Base-by-base conservation (phyloP, 2,113 vertebrate genomes). In the Tympanuchus pallidicinctus region DNA sequence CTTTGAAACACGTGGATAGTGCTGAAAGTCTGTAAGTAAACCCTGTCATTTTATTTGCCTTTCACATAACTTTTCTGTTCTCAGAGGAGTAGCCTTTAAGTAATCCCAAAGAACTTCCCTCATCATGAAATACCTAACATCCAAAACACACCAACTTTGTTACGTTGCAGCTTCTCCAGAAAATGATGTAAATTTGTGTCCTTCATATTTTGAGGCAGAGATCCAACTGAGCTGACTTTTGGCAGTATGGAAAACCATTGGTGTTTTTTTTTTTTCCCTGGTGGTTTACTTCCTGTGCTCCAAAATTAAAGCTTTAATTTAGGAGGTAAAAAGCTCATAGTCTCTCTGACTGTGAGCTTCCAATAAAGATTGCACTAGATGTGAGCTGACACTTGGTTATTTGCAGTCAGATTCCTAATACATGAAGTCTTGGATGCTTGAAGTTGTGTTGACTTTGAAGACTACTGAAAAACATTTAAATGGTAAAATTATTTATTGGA, bases 371-470 rank as follows among this genome's bases (percentile, higher is more conserved):
- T 93, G 86, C 73, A 72, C 69, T 90, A 61, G 82, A 86, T 73
- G 59, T 82, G 80, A 91, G 77, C 70, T 95, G 82, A 88, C 59
- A 61, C 73, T 94, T 80, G 79, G 65, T 86, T 95, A 65, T 92
- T 93, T 95, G 85, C 87, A 86, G 85, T 77, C 64, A 64, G 47
- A 40, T 40, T 91, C 45, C 56, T 89, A 80, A 91, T 88, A 69
- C 24, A 47, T 65, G 80, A 85, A 65, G 34, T 82, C 72, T 81
- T 74, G 76, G 38, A 69, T 86, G 24, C 94, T 67, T 84, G 82
- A 81, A 72, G 52, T 27, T n/a, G 13, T 36, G 34, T 72, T 91
- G 65, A 81, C 57, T 83, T 80, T 71, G 43, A 94, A 94, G 43
- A 88, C 80, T 86, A 65, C 28, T 32, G 52, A 67, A 40, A 48